A percentile compares a stretch with the other conserved stretches of the same genome.
Evolutionary conservation across 2,113 vertebrate genomes (phyloP).

Genomic region (Catagonus wagneri): DNA sequence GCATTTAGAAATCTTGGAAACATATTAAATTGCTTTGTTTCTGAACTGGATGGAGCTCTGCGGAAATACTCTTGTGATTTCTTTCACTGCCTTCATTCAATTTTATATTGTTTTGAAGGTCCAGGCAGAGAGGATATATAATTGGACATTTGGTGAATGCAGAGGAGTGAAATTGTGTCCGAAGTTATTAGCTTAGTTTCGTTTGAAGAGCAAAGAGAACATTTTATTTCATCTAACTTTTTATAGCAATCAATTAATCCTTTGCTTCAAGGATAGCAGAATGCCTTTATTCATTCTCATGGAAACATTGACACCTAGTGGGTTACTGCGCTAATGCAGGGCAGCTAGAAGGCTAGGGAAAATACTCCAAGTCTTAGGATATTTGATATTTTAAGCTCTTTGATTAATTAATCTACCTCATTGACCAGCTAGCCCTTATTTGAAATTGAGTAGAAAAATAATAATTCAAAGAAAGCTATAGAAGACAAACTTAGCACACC

Average conservation of each 20-base stretch:
- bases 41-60: not conserved
- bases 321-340: not conserved
- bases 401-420: not conserved
- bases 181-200: constrained; percentile 76
- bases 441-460: not conserved
- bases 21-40: constrained; percentile 58
- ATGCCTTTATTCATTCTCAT: constrained; percentile 67
- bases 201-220: constrained; percentile 75
- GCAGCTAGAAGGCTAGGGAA: not conserved
- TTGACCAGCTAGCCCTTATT: not conserved
- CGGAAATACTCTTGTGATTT: constrained; percentile 59
- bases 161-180: constrained; percentile 74
- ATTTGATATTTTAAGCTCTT: not conserved
- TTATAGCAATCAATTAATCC: constrained; percentile 74
- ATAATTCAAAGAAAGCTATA: not conserved
- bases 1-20: constrained; percentile 47
- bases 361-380: not conserved
- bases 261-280: constrained; percentile 30
- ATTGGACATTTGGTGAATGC: constrained; percentile 74
- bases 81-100: constrained; percentile 68
- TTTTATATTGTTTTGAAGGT: constrained; percentile 77
- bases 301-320: constrained; percentile 89
- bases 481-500: not conserved
- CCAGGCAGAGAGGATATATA: constrained; percentile 45
- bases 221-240: constrained; percentile 78